These are phyloP conservation scores for Drosophila cardini DNA, from an alignment of 1,140 invertebrate genomes.

Conservation along the genomic window DNA sequence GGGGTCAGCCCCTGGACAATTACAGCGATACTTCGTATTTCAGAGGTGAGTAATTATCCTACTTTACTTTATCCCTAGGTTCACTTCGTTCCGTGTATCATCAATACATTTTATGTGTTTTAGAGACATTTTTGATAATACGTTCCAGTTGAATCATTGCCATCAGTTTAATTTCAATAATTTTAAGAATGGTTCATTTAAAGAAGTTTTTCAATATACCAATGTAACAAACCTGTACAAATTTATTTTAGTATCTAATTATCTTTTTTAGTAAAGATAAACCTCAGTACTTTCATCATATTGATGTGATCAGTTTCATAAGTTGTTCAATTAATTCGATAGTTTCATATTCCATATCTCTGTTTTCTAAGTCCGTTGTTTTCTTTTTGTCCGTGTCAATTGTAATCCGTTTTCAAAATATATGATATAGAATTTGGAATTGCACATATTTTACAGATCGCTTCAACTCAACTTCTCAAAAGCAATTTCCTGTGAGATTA, in stretches of 20 bases:
- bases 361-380: conserved; percentile 25
- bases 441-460: conserved; percentile 65
- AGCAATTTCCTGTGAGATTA: conserved; percentile 75
- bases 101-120: too few relatives aligned
- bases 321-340: not conserved
- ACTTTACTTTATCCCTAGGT: too few relatives aligned
- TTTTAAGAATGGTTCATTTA: too few relatives aligned
- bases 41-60: conserved; percentile 86
- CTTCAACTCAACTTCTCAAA: conserved; percentile 61
- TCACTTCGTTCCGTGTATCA: too few relatives aligned
- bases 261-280: too few relatives aligned
- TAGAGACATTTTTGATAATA: too few relatives aligned
- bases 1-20: conserved; percentile 84
- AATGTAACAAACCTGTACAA: too few relatives aligned
- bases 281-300: not conserved
- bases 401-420: not conserved
- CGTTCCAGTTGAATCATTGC: too few relatives aligned
- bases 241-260: too few relatives aligned
- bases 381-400: conserved; percentile 2
- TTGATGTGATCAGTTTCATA: not conserved
- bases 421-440: conserved; percentile 12
- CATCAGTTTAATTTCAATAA: too few relatives aligned
- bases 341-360: not conserved
- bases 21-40: conserved; percentile 85
- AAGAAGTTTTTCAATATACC: too few relatives aligned